A percentile compares a stretch with the other conserved stretches of the same genome.
Conservation (phyloP, 2,888 invertebrate genomes). For the Tridacna crocea region DNA sequence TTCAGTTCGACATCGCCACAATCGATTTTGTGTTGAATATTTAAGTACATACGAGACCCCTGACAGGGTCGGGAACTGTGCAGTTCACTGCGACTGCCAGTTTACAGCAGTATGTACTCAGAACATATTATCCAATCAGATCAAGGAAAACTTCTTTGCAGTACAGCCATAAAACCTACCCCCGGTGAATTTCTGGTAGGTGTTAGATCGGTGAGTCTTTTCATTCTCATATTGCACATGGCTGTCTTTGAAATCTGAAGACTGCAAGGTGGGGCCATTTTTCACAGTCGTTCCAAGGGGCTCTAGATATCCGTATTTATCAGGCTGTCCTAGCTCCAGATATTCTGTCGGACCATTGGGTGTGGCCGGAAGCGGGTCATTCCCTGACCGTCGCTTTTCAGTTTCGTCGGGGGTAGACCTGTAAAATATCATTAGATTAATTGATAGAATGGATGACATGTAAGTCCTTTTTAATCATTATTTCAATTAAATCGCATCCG, state of each 20-base stretch:
- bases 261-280: background rate
- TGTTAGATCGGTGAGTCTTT: constrained; percentile 16
- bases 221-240: background rate
- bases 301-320: constrained; percentile 29
- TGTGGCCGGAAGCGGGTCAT: constrained; percentile 33
- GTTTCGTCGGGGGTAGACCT: background rate
- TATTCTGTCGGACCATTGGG: constrained; percentile 33
- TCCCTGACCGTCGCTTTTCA: constrained; percentile 8
- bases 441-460: background rate
- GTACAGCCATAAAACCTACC: constrained; percentile 23
- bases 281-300: background rate
- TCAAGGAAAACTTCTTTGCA: background rate
- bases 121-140: too few species aligned
- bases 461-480: background rate
- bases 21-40: too few species aligned
- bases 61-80: too few species aligned
- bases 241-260: constrained; percentile 3
- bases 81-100: too few species aligned
- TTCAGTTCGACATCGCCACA: too few species aligned
- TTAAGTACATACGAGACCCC: too few species aligned
- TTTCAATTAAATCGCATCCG: background rate
- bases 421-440: background rate
- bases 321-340: constrained; percentile 35
- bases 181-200: constrained; percentile 28
- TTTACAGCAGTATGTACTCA: too few species aligned